These are phyloP conservation scores for Eilema depressum DNA, from an alignment of 2,888 invertebrate species.

Conservation along the genomic window DNA sequence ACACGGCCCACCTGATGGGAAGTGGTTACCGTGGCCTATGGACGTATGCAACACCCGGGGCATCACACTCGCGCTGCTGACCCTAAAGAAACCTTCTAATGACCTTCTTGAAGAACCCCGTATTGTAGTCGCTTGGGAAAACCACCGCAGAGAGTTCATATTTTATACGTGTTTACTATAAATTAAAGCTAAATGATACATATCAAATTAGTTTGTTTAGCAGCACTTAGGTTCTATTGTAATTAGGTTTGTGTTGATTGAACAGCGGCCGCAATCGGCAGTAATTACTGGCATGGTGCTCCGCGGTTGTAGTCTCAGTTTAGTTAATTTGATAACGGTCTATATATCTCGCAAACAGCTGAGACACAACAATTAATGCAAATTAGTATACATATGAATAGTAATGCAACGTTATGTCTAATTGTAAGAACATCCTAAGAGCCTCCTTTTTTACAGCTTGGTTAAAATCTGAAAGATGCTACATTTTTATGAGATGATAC, in stretches of 20 bases:
- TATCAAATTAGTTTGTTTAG: background rate
- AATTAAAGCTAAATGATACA: background rate
- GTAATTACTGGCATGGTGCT: constrained; percentile 5
- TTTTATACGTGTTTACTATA: background rate
- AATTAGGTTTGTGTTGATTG: constrained; percentile 2
- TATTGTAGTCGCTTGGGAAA: too few relatives aligned
- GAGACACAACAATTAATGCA: background rate
- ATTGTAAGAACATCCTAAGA: background rate
- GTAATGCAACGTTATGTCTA: background rate
- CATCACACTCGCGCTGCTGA: too few relatives aligned
- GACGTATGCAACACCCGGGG: too few relatives aligned
- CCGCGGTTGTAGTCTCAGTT: background rate
- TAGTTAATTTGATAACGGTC: background rate
- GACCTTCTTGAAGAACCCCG: too few relatives aligned
- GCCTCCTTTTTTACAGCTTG: too few relatives aligned
- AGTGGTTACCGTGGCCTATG: too few relatives aligned
- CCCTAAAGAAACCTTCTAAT: too few relatives aligned
- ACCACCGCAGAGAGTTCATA: too few relatives aligned
- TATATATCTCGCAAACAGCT: background rate
- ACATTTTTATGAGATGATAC: too few relatives aligned
- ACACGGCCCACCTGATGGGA: too few relatives aligned
- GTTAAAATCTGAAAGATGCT: too few relatives aligned
- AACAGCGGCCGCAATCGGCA: constrained; percentile 2
- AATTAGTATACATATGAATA: background rate
- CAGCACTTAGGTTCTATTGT: background rate